Base-by-base conservation (phyloP, 2,888 invertebrate genomes). In the Eupeodes luniger region DNA sequence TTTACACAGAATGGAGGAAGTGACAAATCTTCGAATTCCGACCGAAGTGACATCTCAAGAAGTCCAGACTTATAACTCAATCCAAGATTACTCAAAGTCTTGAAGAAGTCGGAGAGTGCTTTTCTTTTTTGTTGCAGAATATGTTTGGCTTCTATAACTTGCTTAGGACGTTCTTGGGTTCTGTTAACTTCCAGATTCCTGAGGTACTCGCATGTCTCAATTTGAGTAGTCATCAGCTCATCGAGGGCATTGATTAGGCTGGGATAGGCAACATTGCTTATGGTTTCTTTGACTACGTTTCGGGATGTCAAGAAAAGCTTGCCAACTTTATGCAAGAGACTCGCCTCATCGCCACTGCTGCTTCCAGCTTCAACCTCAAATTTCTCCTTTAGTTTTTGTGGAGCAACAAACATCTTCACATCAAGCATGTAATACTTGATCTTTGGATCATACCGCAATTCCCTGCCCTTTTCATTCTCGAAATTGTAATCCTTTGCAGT, bases 81-180 rank as follows among this genome's bases (percentile, higher is more conserved):
- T 0, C 98, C 98, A 89, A 97, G 94, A 82, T 95, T 95, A 0
- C 95, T 93, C 0, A 99, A 94, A 36, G 95, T 95, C 92, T 97
- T 97, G 93, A 98, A 99, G 62, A 99, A 94, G 93, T 98, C 98
- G 0, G 97, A 95, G 1, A 99, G 93, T 0, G 97, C 96, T 93
- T 97, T 96, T 47, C 97, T 96, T 92, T 98, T 98, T 91, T 97
- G 97, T 91, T 97, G 96, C 5, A 98, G 94, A 72, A 98, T 96
- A 92, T 96, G 96, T 91, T 97, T 97, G 0, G 96, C 96, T 92
- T 96, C 96, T 0, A 97, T 95, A 87, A 96, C 96, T 92, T 97
- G 97, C 91, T 97, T 97, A 0, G 95, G 94, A 91, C 96, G 96
- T 53, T 93, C 92, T 83, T 93, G 92, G 10, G 91, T 90, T 14